Evolutionary conservation across 2,888 invertebrate species (phyloP).

Genomic region (Elysia crispata): DNA sequence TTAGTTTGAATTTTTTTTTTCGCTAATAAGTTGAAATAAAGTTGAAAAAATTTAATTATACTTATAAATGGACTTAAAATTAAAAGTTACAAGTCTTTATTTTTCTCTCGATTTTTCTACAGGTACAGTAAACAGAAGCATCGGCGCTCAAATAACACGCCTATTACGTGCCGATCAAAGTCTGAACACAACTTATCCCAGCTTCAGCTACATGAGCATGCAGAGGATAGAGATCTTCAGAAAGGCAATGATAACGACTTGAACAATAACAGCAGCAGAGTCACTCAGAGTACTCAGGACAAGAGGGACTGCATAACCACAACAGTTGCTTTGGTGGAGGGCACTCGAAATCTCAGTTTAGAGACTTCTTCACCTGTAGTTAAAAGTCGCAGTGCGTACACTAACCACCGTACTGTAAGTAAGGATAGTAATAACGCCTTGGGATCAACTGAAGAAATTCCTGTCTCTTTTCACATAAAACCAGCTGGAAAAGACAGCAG

Average conservation of each 20-base stretch:
- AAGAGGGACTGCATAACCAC: background rate
- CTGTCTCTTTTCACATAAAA: too few species aligned
- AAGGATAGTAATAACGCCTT: background rate
- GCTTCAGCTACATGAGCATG: background rate
- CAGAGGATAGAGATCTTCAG: constrained; percentile 19
- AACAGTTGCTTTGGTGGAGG: background rate
- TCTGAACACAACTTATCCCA: constrained; percentile 41
- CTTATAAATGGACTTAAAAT: too few species aligned
- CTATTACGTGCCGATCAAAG: constrained; percentile 25
- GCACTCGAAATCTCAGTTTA: background rate
- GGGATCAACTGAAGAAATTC: background rate
- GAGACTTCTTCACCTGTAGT: background rate
- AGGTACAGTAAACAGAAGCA: background rate
- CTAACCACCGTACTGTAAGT: background rate
- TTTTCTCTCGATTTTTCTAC: background rate
- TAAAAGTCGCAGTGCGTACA: background rate
- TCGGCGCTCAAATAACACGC: background rate
- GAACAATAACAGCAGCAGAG: background rate
- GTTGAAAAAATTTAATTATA: too few species aligned
- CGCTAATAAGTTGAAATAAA: too few species aligned
- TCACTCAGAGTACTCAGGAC: background rate
- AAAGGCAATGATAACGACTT: constrained; percentile 11
- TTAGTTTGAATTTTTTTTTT: too few species aligned
- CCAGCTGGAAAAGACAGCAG: too few species aligned
- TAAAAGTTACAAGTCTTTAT: too few species aligned